Percentiles rank a stretch among this genome's conserved stretches.
Conservation (phyloP, 2,113 vertebrate species). For the Gallinago paraguaiae region DNA sequence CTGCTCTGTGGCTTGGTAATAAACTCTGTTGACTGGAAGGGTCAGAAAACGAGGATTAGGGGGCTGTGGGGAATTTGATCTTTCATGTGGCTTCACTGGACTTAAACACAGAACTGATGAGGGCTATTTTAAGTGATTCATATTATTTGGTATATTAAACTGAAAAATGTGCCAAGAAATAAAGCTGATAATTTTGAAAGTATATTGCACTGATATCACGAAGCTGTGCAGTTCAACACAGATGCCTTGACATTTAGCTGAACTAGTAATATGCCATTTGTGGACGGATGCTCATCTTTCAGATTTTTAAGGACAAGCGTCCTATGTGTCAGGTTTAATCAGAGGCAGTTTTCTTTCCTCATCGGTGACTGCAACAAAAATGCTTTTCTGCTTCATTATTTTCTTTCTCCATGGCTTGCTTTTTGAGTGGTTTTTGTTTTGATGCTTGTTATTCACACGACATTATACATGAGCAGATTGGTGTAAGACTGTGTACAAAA, state of each 20-base stretch:
- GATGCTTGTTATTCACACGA: slow-evolving; percentile 2
- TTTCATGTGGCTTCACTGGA: not conserved
- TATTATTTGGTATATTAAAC: slow-evolving; percentile 33
- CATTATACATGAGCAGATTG: slow-evolving; percentile 14
- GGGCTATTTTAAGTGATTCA: not conserved
- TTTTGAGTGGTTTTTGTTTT: slow-evolving; percentile 38
- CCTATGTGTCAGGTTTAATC: slow-evolving; percentile 15
- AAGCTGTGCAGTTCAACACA: slow-evolving; percentile 31
- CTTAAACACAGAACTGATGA: not conserved
- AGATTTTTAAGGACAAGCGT: slow-evolving; percentile 6
- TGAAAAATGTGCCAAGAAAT: slow-evolving; percentile 27
- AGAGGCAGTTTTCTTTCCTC: not conserved
- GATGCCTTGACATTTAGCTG: slow-evolving; percentile 57
- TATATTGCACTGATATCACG: not conserved
- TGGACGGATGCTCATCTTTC: slow-evolving; percentile 6
- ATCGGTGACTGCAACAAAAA: not conserved
- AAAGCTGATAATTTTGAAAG: slow-evolving; percentile 40
- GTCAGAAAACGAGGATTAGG: not conserved
- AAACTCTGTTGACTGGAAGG: not conserved
- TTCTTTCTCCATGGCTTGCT: slow-evolving; percentile 12
- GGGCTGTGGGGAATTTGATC: not conserved
- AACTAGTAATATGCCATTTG: slow-evolving; percentile 10
- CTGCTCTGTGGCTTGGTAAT: not conserved
- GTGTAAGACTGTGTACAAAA: slow-evolving; percentile 5
- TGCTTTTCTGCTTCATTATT: not conserved